Evolutionary conservation across 2,797 vertebrate species (phyloP).

Genomic region (Sardinella longiceps): DNA sequence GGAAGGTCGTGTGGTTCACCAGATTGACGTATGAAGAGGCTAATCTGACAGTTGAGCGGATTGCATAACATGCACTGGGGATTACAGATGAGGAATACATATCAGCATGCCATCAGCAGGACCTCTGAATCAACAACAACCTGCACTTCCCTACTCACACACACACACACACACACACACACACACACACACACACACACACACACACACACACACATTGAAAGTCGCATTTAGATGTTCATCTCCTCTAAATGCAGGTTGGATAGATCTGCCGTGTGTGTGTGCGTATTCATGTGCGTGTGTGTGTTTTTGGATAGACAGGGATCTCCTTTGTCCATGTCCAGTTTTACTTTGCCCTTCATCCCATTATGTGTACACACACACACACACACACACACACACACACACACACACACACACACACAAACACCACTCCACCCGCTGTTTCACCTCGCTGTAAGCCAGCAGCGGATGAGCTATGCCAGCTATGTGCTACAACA

Average conservation of each 20-base stretch:
- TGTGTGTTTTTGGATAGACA: background rate
- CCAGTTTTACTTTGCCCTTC: background rate
- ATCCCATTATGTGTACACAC: background rate
- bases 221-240: background rate
- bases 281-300: background rate
- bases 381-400: background rate
- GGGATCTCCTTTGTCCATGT: background rate
- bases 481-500: conserved; percentile 29
- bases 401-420: conserved; percentile 1
- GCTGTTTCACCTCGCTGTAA: background rate
- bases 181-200: background rate
- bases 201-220: background rate
- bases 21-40: background rate
- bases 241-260: background rate
- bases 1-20: conserved; percentile 11
- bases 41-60: conserved; percentile 27
- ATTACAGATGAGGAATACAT: conserved; percentile 33
- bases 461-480: background rate
- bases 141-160: background rate
- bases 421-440: background rate
- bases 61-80: conserved; percentile 28
- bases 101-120: conserved; percentile 15
- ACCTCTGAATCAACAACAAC: background rate
- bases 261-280: background rate
- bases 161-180: background rate